Percentiles rank a stretch among this genome's conserved stretches.
Evolutionary conservation across 2,113 vertebrate genomes (phyloP).

Genomic region (Recurvirostra avosetta): DNA sequence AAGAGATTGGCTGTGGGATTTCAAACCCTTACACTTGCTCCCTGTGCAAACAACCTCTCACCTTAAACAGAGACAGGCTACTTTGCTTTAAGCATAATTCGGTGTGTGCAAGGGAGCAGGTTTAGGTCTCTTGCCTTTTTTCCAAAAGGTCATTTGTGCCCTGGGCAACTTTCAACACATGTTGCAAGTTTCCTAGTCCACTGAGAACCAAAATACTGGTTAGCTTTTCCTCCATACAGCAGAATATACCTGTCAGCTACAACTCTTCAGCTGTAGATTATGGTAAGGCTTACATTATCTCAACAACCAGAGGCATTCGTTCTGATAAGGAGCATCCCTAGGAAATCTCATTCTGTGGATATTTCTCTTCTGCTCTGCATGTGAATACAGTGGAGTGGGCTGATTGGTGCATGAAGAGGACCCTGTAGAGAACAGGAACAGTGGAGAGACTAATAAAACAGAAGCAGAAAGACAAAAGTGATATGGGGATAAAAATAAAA

Average conservation of each 20-base stretch:
- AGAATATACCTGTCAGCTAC: background rate
- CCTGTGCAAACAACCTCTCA: background rate
- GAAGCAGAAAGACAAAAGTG: background rate
- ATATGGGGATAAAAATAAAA: background rate
- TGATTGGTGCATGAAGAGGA: background rate
- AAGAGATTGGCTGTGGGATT: background rate
- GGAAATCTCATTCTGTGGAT: background rate
- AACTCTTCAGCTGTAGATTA: background rate
- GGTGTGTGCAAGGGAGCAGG: background rate
- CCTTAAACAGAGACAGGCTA: background rate
- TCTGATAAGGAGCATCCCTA: background rate
- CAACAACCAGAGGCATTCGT: background rate
- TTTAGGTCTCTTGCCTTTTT: background rate
- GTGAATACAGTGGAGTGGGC: background rate
- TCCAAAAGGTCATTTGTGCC: background rate
- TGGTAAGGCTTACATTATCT: background rate
- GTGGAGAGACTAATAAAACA: background rate
- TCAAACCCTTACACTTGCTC: background rate
- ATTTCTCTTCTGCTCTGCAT: background rate
- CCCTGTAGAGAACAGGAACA: background rate
- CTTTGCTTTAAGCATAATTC: background rate
- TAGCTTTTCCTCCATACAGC: background rate
- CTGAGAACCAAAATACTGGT: background rate
- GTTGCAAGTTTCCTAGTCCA: background rate
- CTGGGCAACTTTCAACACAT: background rate